Evolutionary conservation across 2,888 invertebrate species (phyloP).

Genomic region (Galerucella calmariensis): DNA sequence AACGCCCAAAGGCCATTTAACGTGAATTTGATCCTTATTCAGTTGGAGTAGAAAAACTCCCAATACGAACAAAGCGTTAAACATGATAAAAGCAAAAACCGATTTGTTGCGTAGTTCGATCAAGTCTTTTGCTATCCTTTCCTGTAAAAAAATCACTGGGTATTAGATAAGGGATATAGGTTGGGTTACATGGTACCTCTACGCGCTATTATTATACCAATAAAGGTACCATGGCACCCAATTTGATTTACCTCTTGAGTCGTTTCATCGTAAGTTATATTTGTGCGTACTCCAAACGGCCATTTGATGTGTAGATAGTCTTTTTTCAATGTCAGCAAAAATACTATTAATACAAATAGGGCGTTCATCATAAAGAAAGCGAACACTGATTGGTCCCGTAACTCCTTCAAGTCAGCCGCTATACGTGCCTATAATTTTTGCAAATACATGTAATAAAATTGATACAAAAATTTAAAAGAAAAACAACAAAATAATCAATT

Average conservation of each 20-base stretch:
- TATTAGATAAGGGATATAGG: slow-evolving; percentile 63
- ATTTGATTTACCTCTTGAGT: slow-evolving; percentile 87
- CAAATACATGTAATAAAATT: slow-evolving; percentile 16
- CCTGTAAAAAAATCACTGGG: slow-evolving; percentile 74
- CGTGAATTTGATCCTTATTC: slow-evolving; percentile 97
- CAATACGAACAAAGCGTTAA: slow-evolving; percentile 99
- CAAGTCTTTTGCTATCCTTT: slow-evolving; percentile 88
- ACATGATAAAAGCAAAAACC: slow-evolving; percentile 98
- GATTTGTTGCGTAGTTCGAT: slow-evolving; percentile 96
- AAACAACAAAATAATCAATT: not conserved
- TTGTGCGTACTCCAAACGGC: slow-evolving; percentile 95
- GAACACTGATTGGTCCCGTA: slow-evolving; percentile 95
- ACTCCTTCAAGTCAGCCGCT: slow-evolving; percentile 89
- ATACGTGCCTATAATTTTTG: slow-evolving; percentile 84
- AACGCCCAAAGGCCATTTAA: slow-evolving; percentile 96
- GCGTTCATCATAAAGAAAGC: slow-evolving; percentile 99
- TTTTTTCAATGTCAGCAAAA: slow-evolving; percentile 98
- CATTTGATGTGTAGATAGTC: slow-evolving; percentile 95
- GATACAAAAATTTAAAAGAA: not conserved
- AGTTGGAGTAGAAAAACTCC: slow-evolving; percentile 99
- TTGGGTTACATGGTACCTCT: slow-evolving; percentile 67
- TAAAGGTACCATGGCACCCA: slow-evolving; percentile 54
- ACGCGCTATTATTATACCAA: no score
- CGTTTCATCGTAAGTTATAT: slow-evolving; percentile 90
- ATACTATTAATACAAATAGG: slow-evolving; percentile 97